Evolutionary conservation across 2,113 vertebrate species (phyloP).

Genomic region (Amblyopsis rosae): DNA sequence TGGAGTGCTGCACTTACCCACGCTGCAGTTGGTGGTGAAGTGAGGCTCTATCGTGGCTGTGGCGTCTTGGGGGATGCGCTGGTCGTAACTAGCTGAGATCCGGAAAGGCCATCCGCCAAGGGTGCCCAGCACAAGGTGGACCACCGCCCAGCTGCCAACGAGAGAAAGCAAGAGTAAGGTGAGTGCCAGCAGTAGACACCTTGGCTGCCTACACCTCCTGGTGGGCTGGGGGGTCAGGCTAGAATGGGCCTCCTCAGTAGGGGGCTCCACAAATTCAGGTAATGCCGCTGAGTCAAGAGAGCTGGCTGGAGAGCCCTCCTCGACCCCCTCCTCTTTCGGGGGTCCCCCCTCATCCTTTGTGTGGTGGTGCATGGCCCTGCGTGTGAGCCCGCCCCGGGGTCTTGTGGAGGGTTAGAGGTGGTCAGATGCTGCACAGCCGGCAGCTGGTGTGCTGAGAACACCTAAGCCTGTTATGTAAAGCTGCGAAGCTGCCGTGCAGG

Average conservation of each 20-base stretch:
- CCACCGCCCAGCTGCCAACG: slow-evolving; percentile 80
- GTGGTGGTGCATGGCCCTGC: slow-evolving; percentile 49
- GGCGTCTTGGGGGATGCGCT: slow-evolving; percentile 59
- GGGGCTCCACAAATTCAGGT: slow-evolving; percentile 31
- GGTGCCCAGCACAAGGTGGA: slow-evolving; percentile 72
- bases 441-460: slow-evolving; percentile 1
- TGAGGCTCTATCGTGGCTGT: slow-evolving; percentile 69
- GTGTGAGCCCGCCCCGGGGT: slow-evolving; percentile 22
- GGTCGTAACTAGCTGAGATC: slow-evolving; percentile 73
- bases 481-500: slow-evolving; percentile 19
- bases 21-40: slow-evolving; percentile 81
- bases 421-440: slow-evolving; percentile 7
- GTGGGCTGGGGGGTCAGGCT: slow-evolving; percentile 43
- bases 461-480: slow-evolving; percentile 7
- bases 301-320: slow-evolving; percentile 29
- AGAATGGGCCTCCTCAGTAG: slow-evolving; percentile 37
- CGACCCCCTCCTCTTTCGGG: slow-evolving; percentile 50
- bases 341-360: slow-evolving; percentile 41
- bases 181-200: slow-evolving; percentile 66
- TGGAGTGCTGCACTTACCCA: slow-evolving; percentile 64
- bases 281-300: slow-evolving; percentile 18
- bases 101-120: slow-evolving; percentile 65
- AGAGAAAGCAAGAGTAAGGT: slow-evolving; percentile 78
- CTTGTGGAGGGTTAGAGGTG: not conserved
- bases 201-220: slow-evolving; percentile 49